Conservation (phyloP, 2,888 invertebrate genomes). For the Cryptus viduatorius region DNA sequence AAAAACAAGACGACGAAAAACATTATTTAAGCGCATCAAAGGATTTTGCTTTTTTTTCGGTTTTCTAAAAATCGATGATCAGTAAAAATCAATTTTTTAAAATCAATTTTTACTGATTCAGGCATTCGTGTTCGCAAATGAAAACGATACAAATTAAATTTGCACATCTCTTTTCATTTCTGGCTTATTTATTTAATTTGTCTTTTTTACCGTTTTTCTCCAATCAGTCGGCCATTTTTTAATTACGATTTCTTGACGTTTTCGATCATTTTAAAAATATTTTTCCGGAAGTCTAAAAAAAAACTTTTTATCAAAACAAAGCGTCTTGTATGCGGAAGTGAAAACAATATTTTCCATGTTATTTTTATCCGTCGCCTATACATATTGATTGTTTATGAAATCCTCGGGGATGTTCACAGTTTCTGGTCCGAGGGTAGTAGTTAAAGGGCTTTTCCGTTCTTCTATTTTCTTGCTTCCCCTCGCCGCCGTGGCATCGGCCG, state of each 20-base stretch:
- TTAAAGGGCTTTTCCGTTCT: background rate
- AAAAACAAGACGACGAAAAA: no score
- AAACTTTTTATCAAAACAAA: background rate
- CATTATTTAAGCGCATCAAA: no score
- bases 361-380: background rate
- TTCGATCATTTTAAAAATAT: background rate
- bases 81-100: no score
- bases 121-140: no score
- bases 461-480: background rate
- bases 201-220: no score
- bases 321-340: background rate
- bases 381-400: slow-evolving; percentile 2
- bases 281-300: background rate
- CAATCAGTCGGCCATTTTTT: no score
- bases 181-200: no score
- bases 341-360: background rate
- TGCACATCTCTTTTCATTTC: no score
- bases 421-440: background rate
- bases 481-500: background rate
- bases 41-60: no score
- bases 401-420: background rate
- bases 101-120: no score
- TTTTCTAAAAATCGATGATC: no score
- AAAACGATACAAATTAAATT: no score
- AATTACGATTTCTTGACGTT: background rate